Evolutionary conservation across 2,888 invertebrate genomes (phyloP), one percentile per base, ranked within the genome.

Genomic region (Andrena haemorrhoa): DNA sequence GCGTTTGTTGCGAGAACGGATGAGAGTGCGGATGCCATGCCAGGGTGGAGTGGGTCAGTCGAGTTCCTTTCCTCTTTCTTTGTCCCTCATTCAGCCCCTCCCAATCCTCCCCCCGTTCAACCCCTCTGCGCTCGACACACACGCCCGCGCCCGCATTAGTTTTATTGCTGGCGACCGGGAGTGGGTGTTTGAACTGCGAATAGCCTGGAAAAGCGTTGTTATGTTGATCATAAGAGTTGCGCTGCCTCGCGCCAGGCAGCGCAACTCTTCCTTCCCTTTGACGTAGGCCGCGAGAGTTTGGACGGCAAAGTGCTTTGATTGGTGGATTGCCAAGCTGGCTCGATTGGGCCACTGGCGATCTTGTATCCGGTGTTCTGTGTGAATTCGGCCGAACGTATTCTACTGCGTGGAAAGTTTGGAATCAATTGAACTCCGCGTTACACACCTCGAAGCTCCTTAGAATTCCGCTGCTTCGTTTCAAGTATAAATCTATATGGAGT

Each of bases 1-100:
- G 82, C 82, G 82, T 82, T 82, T 81, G 82, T 82, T 82, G 76
- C 81, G 81, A 69, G 82, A 82, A 76, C 81, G 81, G 82, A 70
- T 76, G 81, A 81, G 76, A 70, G 76, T 68, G 41, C 41, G 75
- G 65, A 73, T 81, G 65, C 69, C 72, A 53, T 10, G 73, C 51
- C 68, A 78, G 61, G 76, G 81, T 81, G 82, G 81, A 81, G 65
- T 76, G 82, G 73, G 82, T 82, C 73, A 76, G 76, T 73, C 69
- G 64, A 69, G 68, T 29, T 58, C 35, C 23, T 23, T 53, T 31
- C 56, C 47, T 66, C 61, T 47, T 26, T 26, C 35, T 29, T 23
- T 58, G 4, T 61, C 61, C 16, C 1, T 33, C 12, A 16, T 8
- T 41, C 35, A 26, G 7, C 29, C n/a, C 23, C 16, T 29, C 35